Evolutionary conservation across 2,888 invertebrate species (phyloP).

Genomic region (Lottia gigantea): DNA sequence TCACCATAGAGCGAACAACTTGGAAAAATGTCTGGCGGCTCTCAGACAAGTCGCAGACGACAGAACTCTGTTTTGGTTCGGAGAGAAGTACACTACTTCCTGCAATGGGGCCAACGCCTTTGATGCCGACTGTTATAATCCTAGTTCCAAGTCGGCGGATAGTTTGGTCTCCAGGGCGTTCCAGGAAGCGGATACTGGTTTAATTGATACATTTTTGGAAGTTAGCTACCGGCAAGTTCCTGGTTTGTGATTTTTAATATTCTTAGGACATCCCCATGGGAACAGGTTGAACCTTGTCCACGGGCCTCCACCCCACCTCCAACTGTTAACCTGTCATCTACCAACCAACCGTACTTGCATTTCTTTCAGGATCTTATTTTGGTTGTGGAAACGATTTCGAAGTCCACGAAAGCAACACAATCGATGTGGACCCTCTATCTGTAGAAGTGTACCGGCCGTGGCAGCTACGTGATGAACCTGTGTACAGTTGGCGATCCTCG

Average conservation of each 20-base stretch:
- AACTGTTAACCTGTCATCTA: neutral
- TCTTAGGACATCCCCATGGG: neutral
- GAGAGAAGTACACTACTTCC: constrained; percentile 14
- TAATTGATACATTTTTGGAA: constrained; percentile 28
- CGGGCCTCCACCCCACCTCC: too few species aligned
- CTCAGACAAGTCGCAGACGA: constrained; percentile 24
- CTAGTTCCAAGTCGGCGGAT: constrained; percentile 12
- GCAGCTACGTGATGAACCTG: constrained; percentile 24
- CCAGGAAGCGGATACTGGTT: constrained; percentile 14
- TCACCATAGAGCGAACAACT: constrained; percentile 12
- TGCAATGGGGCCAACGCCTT: neutral
- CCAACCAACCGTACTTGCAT: too few species aligned
- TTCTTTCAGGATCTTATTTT: constrained; percentile 23
- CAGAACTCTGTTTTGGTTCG: constrained; percentile 25
- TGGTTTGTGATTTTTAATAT: constrained; percentile 5
- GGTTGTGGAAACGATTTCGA: constrained; percentile 25
- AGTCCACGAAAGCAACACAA: constrained; percentile 8
- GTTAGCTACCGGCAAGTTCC: constrained; percentile 23
- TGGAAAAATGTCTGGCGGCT: constrained; percentile 20
- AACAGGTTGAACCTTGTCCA: too few species aligned
- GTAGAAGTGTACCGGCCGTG: constrained; percentile 20
- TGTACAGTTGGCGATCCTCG: constrained; percentile 19
- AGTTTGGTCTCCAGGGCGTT: constrained; percentile 29
- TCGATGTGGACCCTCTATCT: constrained; percentile 29
- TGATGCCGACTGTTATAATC: constrained; percentile 25